These are phyloP conservation scores for Heliocidaris erythrogramma DNA, from an alignment of 35 echinoderm and acorn worm species.

Conservation along the genomic window DNA sequence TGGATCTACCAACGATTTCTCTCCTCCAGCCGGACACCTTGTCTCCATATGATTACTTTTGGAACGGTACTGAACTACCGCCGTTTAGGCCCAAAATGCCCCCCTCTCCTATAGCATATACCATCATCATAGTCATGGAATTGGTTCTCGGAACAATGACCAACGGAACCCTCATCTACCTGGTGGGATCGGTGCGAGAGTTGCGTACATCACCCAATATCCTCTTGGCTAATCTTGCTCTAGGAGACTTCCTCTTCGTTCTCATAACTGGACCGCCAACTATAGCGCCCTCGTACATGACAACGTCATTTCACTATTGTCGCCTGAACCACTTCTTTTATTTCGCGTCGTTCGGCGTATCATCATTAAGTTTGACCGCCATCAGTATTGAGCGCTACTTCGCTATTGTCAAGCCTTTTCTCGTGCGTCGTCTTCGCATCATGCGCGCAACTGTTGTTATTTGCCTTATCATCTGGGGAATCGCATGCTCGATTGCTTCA, in stretches of 20 bases:
- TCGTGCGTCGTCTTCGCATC: constrained; percentile 30
- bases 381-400: constrained; percentile 42
- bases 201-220: constrained; percentile 40
- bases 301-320: constrained; percentile 33
- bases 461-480: constrained; percentile 18
- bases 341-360: constrained; percentile 30
- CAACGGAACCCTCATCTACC: constrained; percentile 29
- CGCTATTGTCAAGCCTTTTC: constrained; percentile 41
- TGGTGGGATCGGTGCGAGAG: constrained; percentile 40
- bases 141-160: constrained; percentile 25
- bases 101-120: constrained; percentile 12
- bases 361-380: constrained; percentile 22
- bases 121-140: constrained; percentile 41
- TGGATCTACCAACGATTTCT: background rate
- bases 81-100: background rate
- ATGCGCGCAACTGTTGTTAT: constrained; percentile 42
- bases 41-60: background rate
- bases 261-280: constrained; percentile 29
- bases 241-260: constrained; percentile 35
- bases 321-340: constrained; percentile 43
- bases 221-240: constrained; percentile 39
- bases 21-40: background rate
- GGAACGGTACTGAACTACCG: background rate
- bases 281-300: constrained; percentile 43
- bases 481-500: background rate